Percentiles rank a stretch among this genome's conserved stretches.
These are phyloP conservation scores for Nomia melanderi DNA, from an alignment of 1,140 invertebrate genomes.

Conservation along the genomic window DNA sequence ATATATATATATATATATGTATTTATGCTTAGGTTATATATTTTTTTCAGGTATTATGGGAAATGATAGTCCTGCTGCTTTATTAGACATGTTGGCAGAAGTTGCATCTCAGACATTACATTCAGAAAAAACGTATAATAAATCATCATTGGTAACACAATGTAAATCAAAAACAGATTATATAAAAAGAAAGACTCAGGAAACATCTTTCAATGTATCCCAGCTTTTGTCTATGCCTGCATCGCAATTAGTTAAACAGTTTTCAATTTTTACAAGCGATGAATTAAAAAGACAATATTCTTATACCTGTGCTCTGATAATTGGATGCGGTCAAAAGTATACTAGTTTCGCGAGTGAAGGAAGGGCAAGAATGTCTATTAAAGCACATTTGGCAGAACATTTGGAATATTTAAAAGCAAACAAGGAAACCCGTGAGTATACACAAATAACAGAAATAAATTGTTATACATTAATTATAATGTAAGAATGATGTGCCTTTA, in stretches of 20 bases:
- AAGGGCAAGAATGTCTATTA: slow-evolving; percentile 81
- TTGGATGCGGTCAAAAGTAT: slow-evolving; percentile 80
- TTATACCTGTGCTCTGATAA: slow-evolving; percentile 81
- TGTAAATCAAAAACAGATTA: slow-evolving; percentile 60
- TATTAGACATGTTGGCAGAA: slow-evolving; percentile 81
- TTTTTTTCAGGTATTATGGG: slow-evolving; percentile 71
- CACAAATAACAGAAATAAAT: background rate
- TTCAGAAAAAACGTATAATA: slow-evolving; percentile 75
- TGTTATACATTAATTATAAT: slow-evolving; percentile 22
- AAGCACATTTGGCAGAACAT: slow-evolving; percentile 81
- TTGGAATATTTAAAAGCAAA: slow-evolving; percentile 77
- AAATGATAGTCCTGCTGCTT: slow-evolving; percentile 74
- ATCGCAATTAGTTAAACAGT: slow-evolving; percentile 82
- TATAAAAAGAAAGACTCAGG: slow-evolving; percentile 68
- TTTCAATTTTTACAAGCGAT: slow-evolving; percentile 82
- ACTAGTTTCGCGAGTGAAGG: slow-evolving; percentile 84
- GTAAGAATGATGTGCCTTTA: slow-evolving; percentile 34
- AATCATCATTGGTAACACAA: slow-evolving; percentile 58
- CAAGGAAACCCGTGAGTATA: slow-evolving; percentile 69
- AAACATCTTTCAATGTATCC: slow-evolving; percentile 75
- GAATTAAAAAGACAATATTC: slow-evolving; percentile 83
- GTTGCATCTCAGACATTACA: slow-evolving; percentile 81
- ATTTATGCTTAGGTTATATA: background rate
- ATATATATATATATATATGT: background rate
- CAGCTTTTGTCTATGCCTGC: slow-evolving; percentile 81